Conservation (phyloP, 2,113 vertebrate species). For the Strix uralensis region DNA sequence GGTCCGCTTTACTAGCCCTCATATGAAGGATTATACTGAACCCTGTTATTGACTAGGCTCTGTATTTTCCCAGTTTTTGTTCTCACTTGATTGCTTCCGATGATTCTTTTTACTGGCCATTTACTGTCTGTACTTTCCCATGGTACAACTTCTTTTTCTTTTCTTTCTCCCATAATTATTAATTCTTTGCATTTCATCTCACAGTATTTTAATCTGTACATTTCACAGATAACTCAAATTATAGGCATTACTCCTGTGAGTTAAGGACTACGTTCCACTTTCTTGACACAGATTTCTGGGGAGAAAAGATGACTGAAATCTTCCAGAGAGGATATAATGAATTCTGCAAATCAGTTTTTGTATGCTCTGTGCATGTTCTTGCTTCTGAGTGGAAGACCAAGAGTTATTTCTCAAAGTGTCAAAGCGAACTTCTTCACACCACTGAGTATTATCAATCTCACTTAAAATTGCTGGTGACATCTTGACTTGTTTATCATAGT, state of each 20-base stretch:
- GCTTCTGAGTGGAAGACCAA: neutral
- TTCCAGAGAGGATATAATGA: neutral
- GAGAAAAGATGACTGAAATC: neutral
- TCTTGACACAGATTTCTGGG: neutral
- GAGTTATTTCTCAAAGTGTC: slow-evolving; percentile 39
- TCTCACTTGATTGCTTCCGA: neutral
- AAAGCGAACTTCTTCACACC: slow-evolving; percentile 3
- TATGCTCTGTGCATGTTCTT: neutral
- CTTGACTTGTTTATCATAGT: slow-evolving; percentile 13
- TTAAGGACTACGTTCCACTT: neutral
- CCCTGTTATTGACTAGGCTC: neutral
- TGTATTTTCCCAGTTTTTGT: neutral
- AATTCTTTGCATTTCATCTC: neutral
- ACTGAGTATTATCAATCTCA: slow-evolving; percentile 25
- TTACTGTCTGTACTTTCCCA: neutral
- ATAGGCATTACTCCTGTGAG: neutral
- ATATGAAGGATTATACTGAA: neutral
- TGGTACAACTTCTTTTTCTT: neutral
- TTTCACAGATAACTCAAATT: neutral
- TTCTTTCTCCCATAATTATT: neutral
- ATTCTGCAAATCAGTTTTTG: neutral
- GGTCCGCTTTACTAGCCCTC: neutral
- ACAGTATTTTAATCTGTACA: neutral
- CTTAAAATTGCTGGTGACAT: slow-evolving; percentile 4
- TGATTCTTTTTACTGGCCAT: neutral